phyloP scores from a whole-genome alignment of 1,140 invertebrate species.

The Conus betulinus region DNA sequence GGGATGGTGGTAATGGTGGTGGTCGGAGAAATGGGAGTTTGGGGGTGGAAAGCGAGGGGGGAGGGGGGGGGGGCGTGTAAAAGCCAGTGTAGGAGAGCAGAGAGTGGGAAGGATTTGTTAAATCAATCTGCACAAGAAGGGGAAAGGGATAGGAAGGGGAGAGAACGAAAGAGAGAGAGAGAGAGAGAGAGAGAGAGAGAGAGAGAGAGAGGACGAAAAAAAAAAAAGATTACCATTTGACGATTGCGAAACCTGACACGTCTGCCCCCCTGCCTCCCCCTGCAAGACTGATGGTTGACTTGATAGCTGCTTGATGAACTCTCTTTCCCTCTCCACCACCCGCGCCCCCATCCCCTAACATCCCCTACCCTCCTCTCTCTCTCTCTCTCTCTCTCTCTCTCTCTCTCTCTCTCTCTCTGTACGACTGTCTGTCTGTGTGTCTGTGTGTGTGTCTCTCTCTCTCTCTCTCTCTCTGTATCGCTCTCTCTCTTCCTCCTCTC shows the following conservation, averaged over 20 bases:
- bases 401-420: neutral
- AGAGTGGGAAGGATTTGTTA: neutral
- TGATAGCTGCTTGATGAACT: slow-evolving; percentile 16
- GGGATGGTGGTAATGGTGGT: too few species aligned
- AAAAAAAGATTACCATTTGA: slow-evolving; percentile 25
- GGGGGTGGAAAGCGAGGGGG: neutral
- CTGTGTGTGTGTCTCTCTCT: neutral
- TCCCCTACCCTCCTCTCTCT: neutral
- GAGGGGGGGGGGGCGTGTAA: neutral
- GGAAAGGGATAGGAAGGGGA: neutral
- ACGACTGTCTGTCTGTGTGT: neutral
- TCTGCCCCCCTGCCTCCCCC: neutral
- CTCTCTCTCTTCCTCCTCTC: slow-evolving; percentile 1
- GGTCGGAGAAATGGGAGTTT: too few species aligned
- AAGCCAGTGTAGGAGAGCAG: too few species aligned
- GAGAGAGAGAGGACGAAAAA: neutral
- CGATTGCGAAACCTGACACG: slow-evolving; percentile 1
- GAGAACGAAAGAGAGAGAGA: neutral
- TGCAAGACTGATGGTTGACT: neutral
- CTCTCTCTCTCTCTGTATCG: slow-evolving; percentile 2
- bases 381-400: neutral
- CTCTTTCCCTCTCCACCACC: neutral
- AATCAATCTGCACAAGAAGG: too few species aligned
- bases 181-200: too few species aligned
- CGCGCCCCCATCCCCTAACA: neutral